These are phyloP conservation scores for Pandemis cinnamomeana DNA, from an alignment of 2,888 invertebrate genomes.

Conservation along the genomic window DNA sequence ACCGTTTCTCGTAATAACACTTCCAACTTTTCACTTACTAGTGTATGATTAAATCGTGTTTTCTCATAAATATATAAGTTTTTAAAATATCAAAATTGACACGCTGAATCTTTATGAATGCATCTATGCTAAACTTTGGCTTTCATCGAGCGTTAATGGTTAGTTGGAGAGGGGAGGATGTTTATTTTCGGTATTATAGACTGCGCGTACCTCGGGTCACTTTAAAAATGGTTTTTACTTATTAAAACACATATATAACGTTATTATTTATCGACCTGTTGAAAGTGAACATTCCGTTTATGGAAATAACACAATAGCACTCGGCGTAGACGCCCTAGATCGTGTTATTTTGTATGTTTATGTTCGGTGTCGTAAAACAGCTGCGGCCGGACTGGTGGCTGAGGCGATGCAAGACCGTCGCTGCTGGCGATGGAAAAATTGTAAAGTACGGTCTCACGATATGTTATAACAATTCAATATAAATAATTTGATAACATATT, in stretches of 20 bases:
- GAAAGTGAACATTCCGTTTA: slow-evolving; percentile 23
- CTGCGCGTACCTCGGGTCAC: slow-evolving; percentile 24
- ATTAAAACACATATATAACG: slow-evolving; percentile 11
- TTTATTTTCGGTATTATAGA: slow-evolving; percentile 31
- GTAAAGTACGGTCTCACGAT: background rate
- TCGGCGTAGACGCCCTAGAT: background rate
- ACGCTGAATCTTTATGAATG: slow-evolving; percentile 14
- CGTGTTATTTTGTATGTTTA: background rate
- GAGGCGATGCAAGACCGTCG: slow-evolving; percentile 1
- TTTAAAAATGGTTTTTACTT: slow-evolving; percentile 37
- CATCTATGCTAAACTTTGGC: slow-evolving; percentile 32
- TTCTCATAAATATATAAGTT: background rate
- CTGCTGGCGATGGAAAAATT: background rate
- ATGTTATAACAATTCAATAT: too few species aligned
- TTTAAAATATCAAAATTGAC: background rate
- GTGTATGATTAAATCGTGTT: slow-evolving; percentile 28
- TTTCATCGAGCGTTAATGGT: background rate
- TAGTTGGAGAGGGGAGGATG: background rate
- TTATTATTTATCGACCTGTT: slow-evolving; percentile 9
- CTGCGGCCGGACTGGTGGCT: background rate
- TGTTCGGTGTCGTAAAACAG: slow-evolving; percentile 5
- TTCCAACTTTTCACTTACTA: slow-evolving; percentile 36
- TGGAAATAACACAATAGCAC: slow-evolving; percentile 7
- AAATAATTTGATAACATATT: too few species aligned
- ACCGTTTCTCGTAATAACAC: slow-evolving; percentile 36